These are phyloP conservation scores for Rhincodon typus DNA, from an alignment of 2,797 vertebrate species.

Conservation along the genomic window DNA sequence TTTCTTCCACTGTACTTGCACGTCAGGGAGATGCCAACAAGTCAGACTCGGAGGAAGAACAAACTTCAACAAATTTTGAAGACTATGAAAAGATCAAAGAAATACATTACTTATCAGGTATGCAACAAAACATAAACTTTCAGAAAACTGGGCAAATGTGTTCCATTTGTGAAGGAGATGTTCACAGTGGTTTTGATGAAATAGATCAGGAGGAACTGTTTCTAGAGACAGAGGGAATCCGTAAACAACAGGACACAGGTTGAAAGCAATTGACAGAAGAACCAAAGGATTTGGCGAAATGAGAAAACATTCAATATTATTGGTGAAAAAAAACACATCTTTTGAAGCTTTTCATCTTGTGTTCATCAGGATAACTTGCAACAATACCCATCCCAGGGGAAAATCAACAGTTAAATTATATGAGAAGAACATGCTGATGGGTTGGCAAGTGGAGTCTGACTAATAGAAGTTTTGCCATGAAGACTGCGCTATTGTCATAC, in stretches of 20 bases:
- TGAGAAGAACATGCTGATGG: too few relatives aligned
- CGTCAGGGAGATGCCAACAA: constrained; percentile 89
- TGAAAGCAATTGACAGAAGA: neutral
- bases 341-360: too few relatives aligned
- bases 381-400: too few relatives aligned
- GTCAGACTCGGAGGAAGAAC: constrained; percentile 90
- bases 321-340: too few relatives aligned
- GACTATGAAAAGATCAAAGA: constrained; percentile 83
- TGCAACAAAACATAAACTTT: neutral
- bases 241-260: neutral
- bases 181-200: neutral
- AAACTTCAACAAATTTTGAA: constrained; percentile 83
- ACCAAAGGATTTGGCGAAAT: neutral
- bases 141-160: neutral
- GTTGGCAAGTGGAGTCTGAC: too few relatives aligned
- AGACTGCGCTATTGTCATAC: too few relatives aligned
- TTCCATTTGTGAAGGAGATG: neutral
- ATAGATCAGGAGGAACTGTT: neutral
- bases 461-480: too few relatives aligned
- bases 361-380: too few relatives aligned
- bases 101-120: constrained; percentile 73
- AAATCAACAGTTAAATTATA: too few relatives aligned
- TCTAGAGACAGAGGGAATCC: neutral
- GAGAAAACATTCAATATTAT: neutral
- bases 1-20: neutral